A percentile compares a stretch with the other conserved stretches of the same genome.
Conservation (phyloP, 2,888 invertebrate species). For the Trisateles emortualis region DNA sequence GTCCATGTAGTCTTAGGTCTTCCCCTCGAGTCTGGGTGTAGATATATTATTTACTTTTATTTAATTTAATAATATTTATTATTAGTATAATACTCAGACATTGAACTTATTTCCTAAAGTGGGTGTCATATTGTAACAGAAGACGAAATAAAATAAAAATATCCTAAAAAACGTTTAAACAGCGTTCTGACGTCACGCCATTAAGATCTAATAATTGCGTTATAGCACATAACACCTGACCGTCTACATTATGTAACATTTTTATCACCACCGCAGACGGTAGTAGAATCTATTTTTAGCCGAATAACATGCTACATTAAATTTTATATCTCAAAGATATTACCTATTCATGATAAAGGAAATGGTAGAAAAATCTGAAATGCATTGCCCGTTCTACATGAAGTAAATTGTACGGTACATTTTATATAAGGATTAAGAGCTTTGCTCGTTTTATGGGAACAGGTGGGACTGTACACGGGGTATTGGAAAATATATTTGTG, state of each 20-base stretch:
- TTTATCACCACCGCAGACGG: slow-evolving; percentile 2
- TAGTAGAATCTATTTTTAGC: slow-evolving; percentile 3
- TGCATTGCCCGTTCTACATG: background rate
- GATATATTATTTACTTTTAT: too few relatives aligned
- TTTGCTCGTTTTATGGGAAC: background rate
- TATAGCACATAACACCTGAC: slow-evolving; percentile 2
- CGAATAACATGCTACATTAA: slow-evolving; percentile 9
- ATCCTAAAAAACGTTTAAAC: too few relatives aligned
- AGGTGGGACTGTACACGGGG: background rate
- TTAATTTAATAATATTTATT: too few relatives aligned
- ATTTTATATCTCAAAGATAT: slow-evolving; percentile 4
- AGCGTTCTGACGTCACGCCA: too few relatives aligned
- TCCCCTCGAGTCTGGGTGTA: too few relatives aligned
- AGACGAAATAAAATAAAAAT: too few relatives aligned
- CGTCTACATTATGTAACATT: background rate
- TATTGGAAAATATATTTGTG: background rate
- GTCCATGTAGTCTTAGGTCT: too few relatives aligned
- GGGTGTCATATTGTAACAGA: too few relatives aligned
- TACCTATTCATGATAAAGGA: background rate
- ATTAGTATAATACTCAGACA: too few relatives aligned
- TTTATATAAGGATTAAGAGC: slow-evolving; percentile 3
- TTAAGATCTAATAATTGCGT: background rate
- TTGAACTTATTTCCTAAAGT: too few relatives aligned
- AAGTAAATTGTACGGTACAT: background rate
- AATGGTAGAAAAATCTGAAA: slow-evolving; percentile 7